Percentiles rank a stretch among this genome's conserved stretches.
Conservation (phyloP, 30 jellyfish, hydroid and myxozoan species). For the Aurelia coerulea region DNA sequence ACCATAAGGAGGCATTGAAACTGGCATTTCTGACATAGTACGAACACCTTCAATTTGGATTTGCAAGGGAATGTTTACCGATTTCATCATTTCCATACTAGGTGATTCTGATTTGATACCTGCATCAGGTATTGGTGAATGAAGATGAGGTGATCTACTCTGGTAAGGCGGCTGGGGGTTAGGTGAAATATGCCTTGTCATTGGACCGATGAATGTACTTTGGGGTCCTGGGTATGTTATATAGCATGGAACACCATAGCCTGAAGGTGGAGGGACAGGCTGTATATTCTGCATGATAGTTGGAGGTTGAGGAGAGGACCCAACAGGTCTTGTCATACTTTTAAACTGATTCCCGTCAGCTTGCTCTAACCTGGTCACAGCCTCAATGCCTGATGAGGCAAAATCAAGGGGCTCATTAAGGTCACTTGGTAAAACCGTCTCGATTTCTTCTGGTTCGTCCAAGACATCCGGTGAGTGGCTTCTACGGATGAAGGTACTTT, state of each 20-base stretch:
- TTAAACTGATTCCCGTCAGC: neutral
- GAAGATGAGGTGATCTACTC: constrained; percentile 15
- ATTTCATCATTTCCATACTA: neutral
- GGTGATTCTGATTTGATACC: constrained; percentile 5
- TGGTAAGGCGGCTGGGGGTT: neutral
- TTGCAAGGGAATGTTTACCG: neutral
- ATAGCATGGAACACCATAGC: constrained; percentile 14
- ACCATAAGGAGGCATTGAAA: constrained; percentile 13
- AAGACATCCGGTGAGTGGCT: neutral
- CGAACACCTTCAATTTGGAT: neutral
- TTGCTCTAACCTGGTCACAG: neutral
- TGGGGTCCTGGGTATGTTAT: constrained; percentile 27
- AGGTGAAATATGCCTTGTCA: constrained; percentile 32
- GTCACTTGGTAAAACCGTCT: constrained; percentile 8
- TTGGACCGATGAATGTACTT: constrained; percentile 18
- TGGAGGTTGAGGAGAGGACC: neutral
- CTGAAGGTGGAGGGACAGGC: neutral
- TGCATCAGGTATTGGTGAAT: constrained; percentile 9
- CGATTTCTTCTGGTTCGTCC: neutral
- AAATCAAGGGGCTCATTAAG: constrained; percentile 54
- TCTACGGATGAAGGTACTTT: neutral
- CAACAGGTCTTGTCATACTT: neutral
- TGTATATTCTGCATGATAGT: neutral
- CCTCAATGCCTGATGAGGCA: neutral
- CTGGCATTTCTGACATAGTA: constrained; percentile 1